A percentile compares a stretch with the other conserved stretches of the same genome.
phyloP scores from a whole-genome alignment of 2,113 vertebrate genomes.

The Pedetes capensis region DNA sequence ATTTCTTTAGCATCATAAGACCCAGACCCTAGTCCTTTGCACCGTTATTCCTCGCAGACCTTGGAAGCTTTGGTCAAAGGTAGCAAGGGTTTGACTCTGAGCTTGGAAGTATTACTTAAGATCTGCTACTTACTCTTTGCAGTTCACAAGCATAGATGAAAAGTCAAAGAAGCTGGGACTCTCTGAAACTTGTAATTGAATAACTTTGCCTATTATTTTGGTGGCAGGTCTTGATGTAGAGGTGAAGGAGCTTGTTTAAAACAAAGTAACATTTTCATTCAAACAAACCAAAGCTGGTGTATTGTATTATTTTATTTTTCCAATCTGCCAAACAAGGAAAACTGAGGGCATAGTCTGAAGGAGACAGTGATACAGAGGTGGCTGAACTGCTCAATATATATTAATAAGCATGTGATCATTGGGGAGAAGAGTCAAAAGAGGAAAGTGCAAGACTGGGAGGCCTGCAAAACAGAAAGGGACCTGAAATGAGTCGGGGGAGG shows the following conservation, averaged over 20 bases:
- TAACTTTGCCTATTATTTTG: neutral
- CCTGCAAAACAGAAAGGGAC: neutral
- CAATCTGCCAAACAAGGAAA: neutral
- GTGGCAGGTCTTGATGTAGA: neutral
- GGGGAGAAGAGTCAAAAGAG: neutral
- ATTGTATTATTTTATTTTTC: neutral
- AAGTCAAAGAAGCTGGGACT: neutral
- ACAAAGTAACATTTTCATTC: neutral
- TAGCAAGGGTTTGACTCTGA: neutral
- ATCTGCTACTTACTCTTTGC: neutral
- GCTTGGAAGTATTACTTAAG: neutral
- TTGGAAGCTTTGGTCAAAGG: neutral
- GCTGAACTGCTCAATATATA: neutral
- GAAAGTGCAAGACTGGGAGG: neutral
- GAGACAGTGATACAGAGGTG: neutral
- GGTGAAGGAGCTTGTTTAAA: constrained; percentile 3
- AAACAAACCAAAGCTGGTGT: neutral
- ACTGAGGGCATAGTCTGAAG: neutral
- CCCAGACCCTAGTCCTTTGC: neutral
- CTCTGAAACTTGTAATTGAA: neutral
- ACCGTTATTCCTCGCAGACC: neutral
- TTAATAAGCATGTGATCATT: neutral
- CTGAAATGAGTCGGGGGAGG: neutral
- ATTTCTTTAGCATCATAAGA: neutral
- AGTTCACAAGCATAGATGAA: neutral